A percentile compares a stretch with the other conserved stretches of the same genome.
phyloP scores from a whole-genome alignment of 1,140 invertebrate species.

The Trichomalopsis sarcophagae region DNA sequence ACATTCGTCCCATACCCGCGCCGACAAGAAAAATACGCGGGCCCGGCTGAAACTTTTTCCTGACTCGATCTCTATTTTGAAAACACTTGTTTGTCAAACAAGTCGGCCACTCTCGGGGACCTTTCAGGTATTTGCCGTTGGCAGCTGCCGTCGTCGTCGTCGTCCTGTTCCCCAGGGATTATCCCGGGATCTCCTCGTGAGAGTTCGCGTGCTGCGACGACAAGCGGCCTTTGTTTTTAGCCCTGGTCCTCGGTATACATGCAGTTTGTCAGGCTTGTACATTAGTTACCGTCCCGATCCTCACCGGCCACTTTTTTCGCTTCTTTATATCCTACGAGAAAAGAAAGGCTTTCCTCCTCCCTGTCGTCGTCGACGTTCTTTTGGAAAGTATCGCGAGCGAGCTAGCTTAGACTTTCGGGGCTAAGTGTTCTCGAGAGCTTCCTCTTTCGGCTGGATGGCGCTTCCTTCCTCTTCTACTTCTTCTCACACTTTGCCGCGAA shows the following conservation, averaged over 20 bases:
- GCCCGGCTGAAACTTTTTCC: not conserved
- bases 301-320: not conserved
- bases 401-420: not conserved
- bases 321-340: not conserved
- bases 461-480: no score
- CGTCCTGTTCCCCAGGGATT: slow-evolving; percentile 49
- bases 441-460: not conserved
- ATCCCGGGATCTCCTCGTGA: slow-evolving; percentile 53
- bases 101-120: not conserved
- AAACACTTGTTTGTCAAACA: slow-evolving; percentile 42
- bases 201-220: slow-evolving; percentile 34
- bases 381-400: not conserved
- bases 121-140: slow-evolving; percentile 20
- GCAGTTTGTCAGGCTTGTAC: slow-evolving; percentile 36
- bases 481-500: no score
- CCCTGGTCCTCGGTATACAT: not conserved
- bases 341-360: no score
- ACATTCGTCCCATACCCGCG: not conserved
- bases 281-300: slow-evolving; percentile 10
- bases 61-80: slow-evolving; percentile 10
- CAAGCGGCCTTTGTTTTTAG: slow-evolving; percentile 21
- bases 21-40: not conserved
- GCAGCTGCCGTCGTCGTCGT: not conserved
- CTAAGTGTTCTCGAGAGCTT: slow-evolving; percentile 3
- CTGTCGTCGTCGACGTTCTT: no score